Evolutionary conservation across 2,888 invertebrate species (phyloP).

Genomic region (Ptilodon capucinus): DNA sequence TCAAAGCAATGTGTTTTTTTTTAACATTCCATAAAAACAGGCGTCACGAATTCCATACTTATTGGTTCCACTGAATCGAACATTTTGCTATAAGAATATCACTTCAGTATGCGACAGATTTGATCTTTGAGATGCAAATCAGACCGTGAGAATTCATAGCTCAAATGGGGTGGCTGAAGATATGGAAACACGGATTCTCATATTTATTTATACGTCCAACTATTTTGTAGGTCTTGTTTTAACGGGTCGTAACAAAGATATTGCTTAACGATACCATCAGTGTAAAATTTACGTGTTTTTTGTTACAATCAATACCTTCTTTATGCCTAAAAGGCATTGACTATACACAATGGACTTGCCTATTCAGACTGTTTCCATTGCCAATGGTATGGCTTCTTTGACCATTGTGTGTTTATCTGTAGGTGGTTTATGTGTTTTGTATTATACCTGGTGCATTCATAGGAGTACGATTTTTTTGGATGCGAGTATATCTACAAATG

Average conservation of each 20-base stretch:
- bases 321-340: too few species aligned
- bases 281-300: background rate
- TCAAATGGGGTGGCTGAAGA: constrained; percentile 49
- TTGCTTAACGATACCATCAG: background rate
- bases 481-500: too few species aligned
- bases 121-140: constrained; percentile 67
- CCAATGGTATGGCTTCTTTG: too few species aligned
- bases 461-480: too few species aligned
- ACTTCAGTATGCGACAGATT: constrained; percentile 45
- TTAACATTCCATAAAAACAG: background rate
- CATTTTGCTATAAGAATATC: constrained; percentile 38
- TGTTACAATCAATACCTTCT: too few species aligned
- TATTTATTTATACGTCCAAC: constrained; percentile 29
- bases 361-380: too few species aligned
- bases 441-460: too few species aligned
- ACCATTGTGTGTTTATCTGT: too few species aligned
- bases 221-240: constrained; percentile 15
- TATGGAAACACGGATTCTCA: constrained; percentile 32
- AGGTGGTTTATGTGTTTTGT: too few species aligned
- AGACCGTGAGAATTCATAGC: constrained; percentile 51
- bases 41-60: background rate
- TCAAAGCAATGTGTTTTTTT: too few species aligned
- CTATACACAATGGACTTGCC: too few species aligned
- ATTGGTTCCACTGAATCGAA: constrained; percentile 37
- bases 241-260: constrained; percentile 4